Percentiles rank a stretch among this genome's conserved stretches.
These are phyloP conservation scores for Catharus minimus DNA, from an alignment of 2,113 vertebrate genomes.

Conservation along the genomic window DNA sequence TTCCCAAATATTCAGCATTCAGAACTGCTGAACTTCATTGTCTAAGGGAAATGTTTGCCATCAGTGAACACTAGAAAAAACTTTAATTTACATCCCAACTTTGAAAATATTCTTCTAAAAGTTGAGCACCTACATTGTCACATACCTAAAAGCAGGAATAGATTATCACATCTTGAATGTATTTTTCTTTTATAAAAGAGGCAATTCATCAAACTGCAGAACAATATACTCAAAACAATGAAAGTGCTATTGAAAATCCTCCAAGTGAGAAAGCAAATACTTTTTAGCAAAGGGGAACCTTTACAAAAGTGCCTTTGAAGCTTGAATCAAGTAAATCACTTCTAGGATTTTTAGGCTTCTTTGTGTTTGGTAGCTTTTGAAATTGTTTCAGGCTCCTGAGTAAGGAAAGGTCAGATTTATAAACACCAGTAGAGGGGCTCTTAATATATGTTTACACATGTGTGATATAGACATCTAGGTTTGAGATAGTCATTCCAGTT, in stretches of 20 bases:
- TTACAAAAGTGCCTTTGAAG: neutral
- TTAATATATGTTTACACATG: neutral
- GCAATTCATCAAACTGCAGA: conserved; percentile 23
- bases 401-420: neutral
- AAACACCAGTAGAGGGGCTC: neutral
- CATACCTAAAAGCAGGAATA: neutral
- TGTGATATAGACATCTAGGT: neutral
- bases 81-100: neutral
- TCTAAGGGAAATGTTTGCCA: neutral
- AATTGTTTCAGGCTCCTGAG: neutral
- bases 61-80: neutral
- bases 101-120: neutral
- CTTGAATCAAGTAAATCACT: neutral
- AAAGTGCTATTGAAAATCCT: conserved; percentile 9
- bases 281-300: neutral
- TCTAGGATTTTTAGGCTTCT: neutral
- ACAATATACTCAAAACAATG: neutral
- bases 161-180: conserved; percentile 24
- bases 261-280: conserved; percentile 12
- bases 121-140: neutral
- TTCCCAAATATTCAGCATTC: neutral
- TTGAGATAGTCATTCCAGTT: neutral
- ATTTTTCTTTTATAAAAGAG: conserved; percentile 30
- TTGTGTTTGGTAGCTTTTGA: neutral
- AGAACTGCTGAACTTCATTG: neutral